These are phyloP conservation scores for Drosophila ustulata DNA, from an alignment of 2,888 invertebrate genomes.

Conservation along the genomic window DNA sequence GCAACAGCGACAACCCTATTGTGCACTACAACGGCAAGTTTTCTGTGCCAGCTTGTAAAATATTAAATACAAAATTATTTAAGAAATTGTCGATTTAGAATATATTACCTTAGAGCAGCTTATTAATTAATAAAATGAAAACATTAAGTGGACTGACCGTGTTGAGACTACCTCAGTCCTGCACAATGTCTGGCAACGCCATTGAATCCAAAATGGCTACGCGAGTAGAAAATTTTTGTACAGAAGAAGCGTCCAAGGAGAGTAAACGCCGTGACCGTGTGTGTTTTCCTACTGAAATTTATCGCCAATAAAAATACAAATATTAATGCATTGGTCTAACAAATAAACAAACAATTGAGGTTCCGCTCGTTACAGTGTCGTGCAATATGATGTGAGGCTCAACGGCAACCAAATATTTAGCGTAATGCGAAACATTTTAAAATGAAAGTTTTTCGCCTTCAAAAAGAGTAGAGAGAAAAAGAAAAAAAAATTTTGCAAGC, in stretches of 20 bases:
- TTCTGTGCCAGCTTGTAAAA: not conserved
- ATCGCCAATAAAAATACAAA: constrained; percentile 65
- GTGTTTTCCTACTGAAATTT: constrained; percentile 62
- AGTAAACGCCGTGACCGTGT: constrained; percentile 76
- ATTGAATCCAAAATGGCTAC: constrained; percentile 80
- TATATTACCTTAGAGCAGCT: not conserved
- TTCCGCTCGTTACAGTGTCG: constrained; percentile 7
- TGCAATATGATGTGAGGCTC: constrained; percentile 17
- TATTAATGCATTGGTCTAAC: constrained; percentile 45
- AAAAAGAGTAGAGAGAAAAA: constrained; percentile 61
- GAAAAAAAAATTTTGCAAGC: constrained; percentile 46
- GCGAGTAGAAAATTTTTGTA: constrained; percentile 80
- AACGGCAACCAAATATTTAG: constrained; percentile 28
- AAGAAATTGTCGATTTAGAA: not conserved
- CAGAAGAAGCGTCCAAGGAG: constrained; percentile 82
- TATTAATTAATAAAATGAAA: not conserved
- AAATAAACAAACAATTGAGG: constrained; percentile 64
- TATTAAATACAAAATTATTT: not conserved
- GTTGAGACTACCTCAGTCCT: constrained; percentile 14
- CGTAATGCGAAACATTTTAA: constrained; percentile 50
- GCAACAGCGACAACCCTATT: not conserved
- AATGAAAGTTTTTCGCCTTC: constrained; percentile 69
- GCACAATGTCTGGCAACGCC: constrained; percentile 43
- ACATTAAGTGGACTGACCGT: constrained; percentile 37
- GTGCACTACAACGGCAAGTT: not conserved